Conservation (phyloP, 2,797 vertebrate genomes). For the Serranus cabrilla region DNA sequence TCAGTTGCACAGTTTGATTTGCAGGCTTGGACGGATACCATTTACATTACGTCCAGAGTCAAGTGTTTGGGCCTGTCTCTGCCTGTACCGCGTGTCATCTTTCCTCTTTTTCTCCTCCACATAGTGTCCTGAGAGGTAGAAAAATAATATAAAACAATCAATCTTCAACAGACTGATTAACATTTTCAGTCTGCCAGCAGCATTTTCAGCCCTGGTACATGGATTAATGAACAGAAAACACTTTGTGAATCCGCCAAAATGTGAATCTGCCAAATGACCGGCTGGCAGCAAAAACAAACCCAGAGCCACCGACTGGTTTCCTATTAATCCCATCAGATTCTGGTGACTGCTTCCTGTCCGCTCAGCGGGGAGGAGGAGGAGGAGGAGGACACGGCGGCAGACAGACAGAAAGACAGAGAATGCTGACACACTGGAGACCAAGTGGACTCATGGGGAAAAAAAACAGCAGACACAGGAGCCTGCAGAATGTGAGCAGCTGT, state of each 20-base stretch:
- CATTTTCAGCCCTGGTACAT: not conserved
- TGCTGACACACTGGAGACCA: slow-evolving; percentile 72
- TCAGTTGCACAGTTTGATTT: slow-evolving; percentile 29
- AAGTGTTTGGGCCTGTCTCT: slow-evolving; percentile 29
- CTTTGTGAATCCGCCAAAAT: not conserved
- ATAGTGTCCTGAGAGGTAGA: not conserved
- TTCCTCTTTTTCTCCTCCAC: not conserved
- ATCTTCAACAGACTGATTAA: not conserved
- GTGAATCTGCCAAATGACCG: slow-evolving; percentile 13
- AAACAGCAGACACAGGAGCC: slow-evolving; percentile 74
- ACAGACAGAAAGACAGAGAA: slow-evolving; percentile 56
- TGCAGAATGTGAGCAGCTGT: slow-evolving; percentile 82
- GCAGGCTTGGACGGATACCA: slow-evolving; percentile 26
- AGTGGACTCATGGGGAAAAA: slow-evolving; percentile 61
- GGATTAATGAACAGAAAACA: not conserved
- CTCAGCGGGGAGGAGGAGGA: slow-evolving; percentile 8
- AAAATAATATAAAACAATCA: not conserved
- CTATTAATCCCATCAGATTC: slow-evolving; percentile 16
- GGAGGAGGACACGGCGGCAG: slow-evolving; percentile 23
- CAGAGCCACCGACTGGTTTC: slow-evolving; percentile 3
- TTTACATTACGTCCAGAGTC: slow-evolving; percentile 35
- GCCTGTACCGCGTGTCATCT: not conserved
- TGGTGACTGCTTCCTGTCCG: slow-evolving; percentile 28
- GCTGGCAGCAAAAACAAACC: slow-evolving; percentile 20
- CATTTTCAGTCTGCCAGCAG: slow-evolving; percentile 2